These are phyloP conservation scores for Erinaceus europaeus DNA, from an alignment of 2,113 vertebrate genomes.

Conservation along the genomic window DNA sequence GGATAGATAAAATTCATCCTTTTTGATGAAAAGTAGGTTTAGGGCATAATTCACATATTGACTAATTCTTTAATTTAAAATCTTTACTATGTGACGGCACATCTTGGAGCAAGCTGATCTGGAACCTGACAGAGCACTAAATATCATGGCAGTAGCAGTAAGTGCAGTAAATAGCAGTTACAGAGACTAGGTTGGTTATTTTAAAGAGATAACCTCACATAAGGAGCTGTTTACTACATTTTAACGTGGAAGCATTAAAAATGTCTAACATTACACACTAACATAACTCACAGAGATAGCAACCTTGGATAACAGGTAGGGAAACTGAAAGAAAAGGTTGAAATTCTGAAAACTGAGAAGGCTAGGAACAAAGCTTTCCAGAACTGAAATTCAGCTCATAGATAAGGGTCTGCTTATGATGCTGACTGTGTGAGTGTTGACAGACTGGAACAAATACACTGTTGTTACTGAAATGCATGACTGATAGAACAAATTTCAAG, in stretches of 20 bases:
- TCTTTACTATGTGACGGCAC: background rate
- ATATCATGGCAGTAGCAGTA: background rate
- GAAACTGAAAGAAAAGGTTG: background rate
- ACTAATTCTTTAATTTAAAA: background rate
- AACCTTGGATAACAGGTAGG: background rate
- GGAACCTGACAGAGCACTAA: background rate
- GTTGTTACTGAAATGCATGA: no score
- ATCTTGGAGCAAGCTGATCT: background rate
- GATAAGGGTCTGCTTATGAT: no score
- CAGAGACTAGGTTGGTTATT: background rate
- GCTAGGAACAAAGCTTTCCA: no score
- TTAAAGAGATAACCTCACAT: background rate
- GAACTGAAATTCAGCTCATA: no score
- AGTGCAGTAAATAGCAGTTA: background rate
- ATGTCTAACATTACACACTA: background rate
- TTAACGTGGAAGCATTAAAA: background rate
- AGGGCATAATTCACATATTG: background rate
- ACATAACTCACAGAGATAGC: background rate
- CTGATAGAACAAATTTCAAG: no score
- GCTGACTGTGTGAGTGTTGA: no score
- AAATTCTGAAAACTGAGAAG: background rate
- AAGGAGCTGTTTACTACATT: background rate
- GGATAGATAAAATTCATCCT: background rate
- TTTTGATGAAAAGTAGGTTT: background rate
- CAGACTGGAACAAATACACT: no score